A percentile compares a stretch with the other conserved stretches of the same genome.
Evolutionary conservation across 2,888 invertebrate species (phyloP).

Genomic region (Acleris laterana): DNA sequence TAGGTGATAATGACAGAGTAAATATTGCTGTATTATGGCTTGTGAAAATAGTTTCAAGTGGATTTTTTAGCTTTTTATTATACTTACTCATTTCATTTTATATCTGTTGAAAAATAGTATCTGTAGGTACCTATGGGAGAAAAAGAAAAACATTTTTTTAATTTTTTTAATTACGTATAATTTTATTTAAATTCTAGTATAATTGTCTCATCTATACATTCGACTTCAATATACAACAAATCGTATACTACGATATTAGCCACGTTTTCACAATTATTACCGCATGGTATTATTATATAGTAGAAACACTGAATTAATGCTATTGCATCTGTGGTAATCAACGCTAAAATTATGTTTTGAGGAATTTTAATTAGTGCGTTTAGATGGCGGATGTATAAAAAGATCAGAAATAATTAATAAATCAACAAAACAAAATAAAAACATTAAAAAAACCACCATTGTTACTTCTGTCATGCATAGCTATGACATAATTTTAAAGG

Average conservation of each 20-base stretch:
- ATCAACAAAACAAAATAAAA: conserved; percentile 15
- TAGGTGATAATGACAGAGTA: conserved; percentile 51
- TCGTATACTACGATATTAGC: conserved; percentile 48
- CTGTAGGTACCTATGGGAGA: background rate
- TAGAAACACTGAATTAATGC: background rate
- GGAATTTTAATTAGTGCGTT: conserved; percentile 20
- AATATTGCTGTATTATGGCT: conserved; percentile 41
- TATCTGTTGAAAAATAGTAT: background rate
- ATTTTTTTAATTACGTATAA: conserved; percentile 34
- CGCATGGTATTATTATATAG: background rate
- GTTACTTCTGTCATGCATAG: conserved; percentile 5
- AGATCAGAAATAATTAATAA: conserved; percentile 18
- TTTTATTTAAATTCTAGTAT: conserved; percentile 50
- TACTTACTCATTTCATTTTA: background rate
- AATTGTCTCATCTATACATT: conserved; percentile 49
- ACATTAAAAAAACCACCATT: background rate
- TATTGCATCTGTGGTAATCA: background rate
- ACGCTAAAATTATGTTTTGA: conserved; percentile 4
- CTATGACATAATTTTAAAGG: conserved; percentile 3
- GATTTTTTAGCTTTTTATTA: conserved; percentile 13
- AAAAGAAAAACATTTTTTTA: conserved; percentile 11
- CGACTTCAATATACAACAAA: conserved; percentile 52
- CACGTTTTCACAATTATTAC: background rate
- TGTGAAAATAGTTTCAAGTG: conserved; percentile 34
- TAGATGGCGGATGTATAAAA: conserved; percentile 3